Conservation (phyloP, 2,888 invertebrate species). For the Acleris emargana region DNA sequence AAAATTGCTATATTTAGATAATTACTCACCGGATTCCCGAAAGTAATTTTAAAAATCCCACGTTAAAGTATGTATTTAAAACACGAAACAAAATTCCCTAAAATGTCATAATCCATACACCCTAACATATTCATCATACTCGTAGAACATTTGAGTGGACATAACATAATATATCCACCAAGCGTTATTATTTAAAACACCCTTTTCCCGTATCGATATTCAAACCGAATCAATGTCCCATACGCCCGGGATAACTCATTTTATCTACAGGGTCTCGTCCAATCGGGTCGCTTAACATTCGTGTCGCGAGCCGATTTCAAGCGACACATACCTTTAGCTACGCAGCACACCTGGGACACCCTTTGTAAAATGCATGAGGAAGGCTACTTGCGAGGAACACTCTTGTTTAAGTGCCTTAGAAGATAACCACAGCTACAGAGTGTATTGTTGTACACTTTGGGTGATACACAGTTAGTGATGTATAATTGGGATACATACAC, state of each 20-base stretch:
- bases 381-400: neutral
- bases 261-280: constrained; percentile 5
- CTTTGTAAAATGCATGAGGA: constrained; percentile 18
- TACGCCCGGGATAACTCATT: constrained; percentile 7
- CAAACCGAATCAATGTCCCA: constrained; percentile 14
- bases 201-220: neutral
- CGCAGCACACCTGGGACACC: constrained; percentile 9
- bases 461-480: no score
- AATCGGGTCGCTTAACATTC: constrained; percentile 16
- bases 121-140: no score
- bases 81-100: no score
- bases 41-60: no score
- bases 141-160: no score
- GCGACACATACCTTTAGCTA: constrained; percentile 1
- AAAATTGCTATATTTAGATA: no score
- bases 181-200: neutral
- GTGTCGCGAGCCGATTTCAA: neutral
- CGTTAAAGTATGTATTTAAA: no score
- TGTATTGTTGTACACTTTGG: no score
- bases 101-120: no score
- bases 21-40: no score
- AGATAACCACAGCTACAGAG: neutral
- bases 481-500: no score
- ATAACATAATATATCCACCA: neutral
- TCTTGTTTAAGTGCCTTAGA: neutral